A percentile compares a stretch with the other conserved stretches of the same genome.
phyloP scores from a whole-genome alignment of 2,113 vertebrate genomes.

The Ovis canadensis region DNA sequence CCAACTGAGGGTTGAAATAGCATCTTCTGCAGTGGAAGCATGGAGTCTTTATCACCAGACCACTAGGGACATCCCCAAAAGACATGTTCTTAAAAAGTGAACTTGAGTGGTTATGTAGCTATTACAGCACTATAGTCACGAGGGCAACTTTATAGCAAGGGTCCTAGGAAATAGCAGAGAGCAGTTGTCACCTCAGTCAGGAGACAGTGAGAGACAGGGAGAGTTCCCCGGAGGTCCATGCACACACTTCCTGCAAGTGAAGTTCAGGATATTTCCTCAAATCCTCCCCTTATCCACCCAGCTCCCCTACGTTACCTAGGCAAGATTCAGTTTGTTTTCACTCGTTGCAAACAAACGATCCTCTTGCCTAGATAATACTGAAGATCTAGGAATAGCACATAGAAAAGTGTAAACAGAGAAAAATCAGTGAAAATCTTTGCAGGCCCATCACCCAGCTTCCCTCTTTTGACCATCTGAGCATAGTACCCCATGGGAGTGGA shows the following conservation, averaged over 20 bases:
- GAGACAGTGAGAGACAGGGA: background rate
- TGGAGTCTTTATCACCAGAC: background rate
- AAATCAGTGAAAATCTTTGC: background rate
- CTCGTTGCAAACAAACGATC: background rate
- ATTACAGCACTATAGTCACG: background rate
- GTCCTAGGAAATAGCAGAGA: background rate
- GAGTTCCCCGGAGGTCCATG: background rate
- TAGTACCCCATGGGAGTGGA: too few relatives aligned
- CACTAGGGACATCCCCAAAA: background rate
- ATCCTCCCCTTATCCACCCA: background rate
- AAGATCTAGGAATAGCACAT: background rate
- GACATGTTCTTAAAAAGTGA: background rate
- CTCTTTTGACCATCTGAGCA: background rate
- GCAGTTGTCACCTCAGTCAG: background rate
- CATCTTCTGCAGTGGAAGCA: background rate
- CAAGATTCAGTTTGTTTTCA: background rate
- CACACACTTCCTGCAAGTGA: background rate
- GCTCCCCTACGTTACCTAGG: background rate
- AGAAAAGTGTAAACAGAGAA: background rate
- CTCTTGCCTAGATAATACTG: background rate
- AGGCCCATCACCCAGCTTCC: background rate
- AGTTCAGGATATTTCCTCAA: background rate
- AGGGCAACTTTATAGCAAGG: background rate
- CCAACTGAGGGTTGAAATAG: background rate
- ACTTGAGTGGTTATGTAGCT: background rate